Percentiles rank a stretch among this genome's conserved stretches.
phyloP scores from a whole-genome alignment of 2,113 vertebrate species.

The Erythrocercus mccallii region DNA sequence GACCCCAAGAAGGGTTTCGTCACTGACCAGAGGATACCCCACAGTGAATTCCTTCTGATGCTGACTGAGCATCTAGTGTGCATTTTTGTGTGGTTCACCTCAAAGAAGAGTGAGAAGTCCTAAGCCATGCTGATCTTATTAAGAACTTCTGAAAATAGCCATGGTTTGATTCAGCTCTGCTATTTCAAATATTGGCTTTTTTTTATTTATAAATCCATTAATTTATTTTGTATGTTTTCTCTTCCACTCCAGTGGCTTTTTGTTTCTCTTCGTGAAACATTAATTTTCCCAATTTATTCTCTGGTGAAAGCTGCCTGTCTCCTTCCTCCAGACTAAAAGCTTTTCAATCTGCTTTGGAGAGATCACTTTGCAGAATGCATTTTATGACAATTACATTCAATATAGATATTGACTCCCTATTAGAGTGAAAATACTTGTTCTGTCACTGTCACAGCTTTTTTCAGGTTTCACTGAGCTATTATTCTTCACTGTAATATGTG shows the following conservation, averaged over 20 bases:
- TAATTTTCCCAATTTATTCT: background rate
- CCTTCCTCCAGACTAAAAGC: background rate
- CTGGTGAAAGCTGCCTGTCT: background rate
- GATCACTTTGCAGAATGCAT: background rate
- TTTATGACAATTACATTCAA: background rate
- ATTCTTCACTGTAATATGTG: background rate
- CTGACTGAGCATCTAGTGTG: background rate
- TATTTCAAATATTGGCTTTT: background rate
- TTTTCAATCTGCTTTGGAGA: background rate
- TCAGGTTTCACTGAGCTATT: background rate
- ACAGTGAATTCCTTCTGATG: background rate
- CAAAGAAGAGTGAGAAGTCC: background rate
- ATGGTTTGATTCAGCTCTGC: background rate
- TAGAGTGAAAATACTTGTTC: background rate
- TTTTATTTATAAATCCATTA: background rate
- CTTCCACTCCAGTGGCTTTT: background rate
- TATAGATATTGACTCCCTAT: background rate
- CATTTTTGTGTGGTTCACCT: background rate
- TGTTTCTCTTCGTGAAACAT: background rate
- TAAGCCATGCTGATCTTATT: background rate
- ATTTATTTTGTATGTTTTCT: background rate
- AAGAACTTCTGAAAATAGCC: background rate
- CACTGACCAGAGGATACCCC: accelerated
- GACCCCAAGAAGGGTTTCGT: accelerated
- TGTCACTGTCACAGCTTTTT: background rate